These are phyloP conservation scores for Xylocopa sonorina DNA, from an alignment of 1,140 invertebrate genomes.

Conservation along the genomic window DNA sequence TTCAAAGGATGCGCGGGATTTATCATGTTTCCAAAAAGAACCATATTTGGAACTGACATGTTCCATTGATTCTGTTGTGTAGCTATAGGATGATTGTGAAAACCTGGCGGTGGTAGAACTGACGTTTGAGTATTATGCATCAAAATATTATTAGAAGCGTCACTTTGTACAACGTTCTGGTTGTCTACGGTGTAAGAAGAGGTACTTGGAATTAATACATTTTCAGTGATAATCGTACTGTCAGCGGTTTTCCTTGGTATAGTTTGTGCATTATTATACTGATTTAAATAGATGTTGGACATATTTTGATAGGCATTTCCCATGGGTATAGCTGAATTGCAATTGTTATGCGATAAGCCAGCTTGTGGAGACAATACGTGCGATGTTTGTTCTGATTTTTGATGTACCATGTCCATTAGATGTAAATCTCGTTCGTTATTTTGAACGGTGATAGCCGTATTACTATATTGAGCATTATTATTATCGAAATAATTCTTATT, in stretches of 20 bases:
- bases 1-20: constrained; percentile 23
- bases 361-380: not conserved
- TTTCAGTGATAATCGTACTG: constrained; percentile 9
- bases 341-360: not conserved
- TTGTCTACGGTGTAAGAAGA: constrained; percentile 26
- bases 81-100: constrained; percentile 16
- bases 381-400: constrained; percentile 22
- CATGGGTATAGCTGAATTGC: not conserved
- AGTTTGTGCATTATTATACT: constrained; percentile 36
- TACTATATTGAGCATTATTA: constrained; percentile 28
- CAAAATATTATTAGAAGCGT: constrained; percentile 26
- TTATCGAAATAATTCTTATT: constrained; percentile 37
- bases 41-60: constrained; percentile 18
- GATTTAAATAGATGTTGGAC: constrained; percentile 29
- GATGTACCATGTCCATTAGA: constrained; percentile 11
- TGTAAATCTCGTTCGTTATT: constrained; percentile 26
- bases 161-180: constrained; percentile 33
- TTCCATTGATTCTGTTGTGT: constrained; percentile 41
- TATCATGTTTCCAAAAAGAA: constrained; percentile 28
- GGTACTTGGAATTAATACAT: constrained; percentile 15
- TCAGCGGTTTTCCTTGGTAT: constrained; percentile 18
- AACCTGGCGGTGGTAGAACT: constrained; percentile 27
- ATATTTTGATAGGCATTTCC: constrained; percentile 23
- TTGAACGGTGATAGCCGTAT: not conserved
- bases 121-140: constrained; percentile 42